Evolutionary conservation across 2,797 vertebrate genomes (phyloP), one percentile per base, ranked within the genome.

Genomic region (Etheostoma perlongum): DNA sequence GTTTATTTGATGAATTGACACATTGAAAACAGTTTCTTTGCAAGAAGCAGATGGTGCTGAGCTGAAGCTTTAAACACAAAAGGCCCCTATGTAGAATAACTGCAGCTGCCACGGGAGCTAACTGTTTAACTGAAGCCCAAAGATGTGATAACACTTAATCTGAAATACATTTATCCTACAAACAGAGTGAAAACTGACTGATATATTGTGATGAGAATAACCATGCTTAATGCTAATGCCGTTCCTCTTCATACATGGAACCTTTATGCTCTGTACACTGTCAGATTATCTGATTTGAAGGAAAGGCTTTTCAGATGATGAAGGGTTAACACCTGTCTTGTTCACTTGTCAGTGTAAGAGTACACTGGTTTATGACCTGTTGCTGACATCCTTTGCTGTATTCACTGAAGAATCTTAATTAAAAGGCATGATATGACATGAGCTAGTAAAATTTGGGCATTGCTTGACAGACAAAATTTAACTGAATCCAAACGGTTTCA

Each of bases 361-460:
- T 16, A 74, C 55, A 62, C 71, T 8, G 1, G 3, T 48, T 72
- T 73, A 72, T 84, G 75, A 78, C 72, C 75, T 77, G 44, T 81
- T 27, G 72, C 46, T 76, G 77, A 88, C 88, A 72, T 74, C 54
- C 64, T 52, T 63, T 44, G 21, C 62, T 67, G 36, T 67, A 55
- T 79, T 82, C 78, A 6, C 42, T 64, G 44, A 69, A 74, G 49
- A 52, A 51, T 47, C 30, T 72, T 75, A 88, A 86, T 88, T 81
- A 83, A 82, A 88, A 82, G 81, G 81, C 86, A 69, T 81, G 85
- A 87, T 44, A 77, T 79, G 78, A 82, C 88, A 89, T 66, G 85
- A 85, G 47, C 36, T 44, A 18, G 72, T 49, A 25, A 21, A 67
- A 33, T 16, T 13, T 25, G 27, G 59, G 30, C 16, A 8, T 14